Conservation (phyloP, 2,113 vertebrate species). For the Corythornis madagascariensis region DNA sequence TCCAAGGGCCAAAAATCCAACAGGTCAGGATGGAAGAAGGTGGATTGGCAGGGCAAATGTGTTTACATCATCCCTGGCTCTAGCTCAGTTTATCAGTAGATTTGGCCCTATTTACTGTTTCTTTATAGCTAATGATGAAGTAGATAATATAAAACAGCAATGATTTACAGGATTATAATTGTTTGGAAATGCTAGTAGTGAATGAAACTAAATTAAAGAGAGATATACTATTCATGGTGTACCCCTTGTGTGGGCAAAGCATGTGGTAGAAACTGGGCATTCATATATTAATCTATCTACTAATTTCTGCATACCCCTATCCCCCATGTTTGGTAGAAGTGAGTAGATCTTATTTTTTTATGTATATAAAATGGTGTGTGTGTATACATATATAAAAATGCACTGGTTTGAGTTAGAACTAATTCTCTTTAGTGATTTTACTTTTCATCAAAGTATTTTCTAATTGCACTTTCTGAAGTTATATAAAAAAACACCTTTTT, state of each 20-base stretch:
- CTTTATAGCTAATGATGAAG: background rate
- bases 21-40: conserved; percentile 26
- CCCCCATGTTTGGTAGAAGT: background rate
- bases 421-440: too few relatives aligned
- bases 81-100: background rate
- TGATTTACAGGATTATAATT: background rate
- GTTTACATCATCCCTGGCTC: conserved; percentile 38
- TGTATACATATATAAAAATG: background rate
- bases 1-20: too few relatives aligned
- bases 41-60: background rate
- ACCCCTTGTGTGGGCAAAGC: background rate
- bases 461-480: too few relatives aligned
- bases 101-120: conserved; percentile 27
- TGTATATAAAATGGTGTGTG: background rate
- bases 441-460: too few relatives aligned
- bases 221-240: background rate
- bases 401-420: too few relatives aligned
- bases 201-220: background rate
- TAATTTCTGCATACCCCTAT: background rate
- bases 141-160: background rate
- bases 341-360: background rate
- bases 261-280: background rate
- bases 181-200: background rate
- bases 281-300: background rate
- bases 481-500: background rate